These are phyloP conservation scores for Paraescarpia echinospica DNA, from an alignment of 1,140 invertebrate genomes.

Conservation along the genomic window DNA sequence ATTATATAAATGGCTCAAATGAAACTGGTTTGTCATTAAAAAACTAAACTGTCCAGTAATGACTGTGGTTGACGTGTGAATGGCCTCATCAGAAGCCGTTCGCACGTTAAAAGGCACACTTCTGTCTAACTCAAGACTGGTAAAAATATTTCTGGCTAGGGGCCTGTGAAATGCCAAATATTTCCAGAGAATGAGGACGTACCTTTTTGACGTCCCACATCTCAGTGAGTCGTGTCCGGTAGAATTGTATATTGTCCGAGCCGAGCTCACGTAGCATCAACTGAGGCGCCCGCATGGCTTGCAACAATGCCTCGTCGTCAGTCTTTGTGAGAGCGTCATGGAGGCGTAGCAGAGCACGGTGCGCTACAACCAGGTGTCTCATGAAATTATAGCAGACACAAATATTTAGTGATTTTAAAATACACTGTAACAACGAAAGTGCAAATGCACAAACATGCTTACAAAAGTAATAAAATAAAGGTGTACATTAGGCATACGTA, in stretches of 20 bases:
- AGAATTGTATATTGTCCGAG: conserved; percentile 50
- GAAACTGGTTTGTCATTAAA: no score
- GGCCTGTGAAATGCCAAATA: no score
- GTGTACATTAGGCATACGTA: no score
- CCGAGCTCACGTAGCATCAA: conserved; percentile 50
- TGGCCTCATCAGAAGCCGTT: no score
- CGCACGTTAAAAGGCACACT: no score
- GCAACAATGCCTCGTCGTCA: conserved; percentile 51
- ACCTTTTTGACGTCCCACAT: conserved; percentile 9
- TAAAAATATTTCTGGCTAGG: no score
- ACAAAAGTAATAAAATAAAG: no score
- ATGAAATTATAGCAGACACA: not conserved
- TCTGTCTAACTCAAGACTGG: no score
- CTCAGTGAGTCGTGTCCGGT: conserved; percentile 37
- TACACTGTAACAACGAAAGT: conserved; percentile 11
- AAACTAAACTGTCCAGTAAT: no score
- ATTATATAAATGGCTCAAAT: no score
- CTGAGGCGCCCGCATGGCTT: conserved; percentile 55
- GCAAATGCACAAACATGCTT: not conserved
- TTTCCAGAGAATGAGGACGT: no score
- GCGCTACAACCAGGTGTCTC: conserved; percentile 52
- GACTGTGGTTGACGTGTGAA: no score
- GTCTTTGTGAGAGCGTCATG: conserved; percentile 64
- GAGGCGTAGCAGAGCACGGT: conserved; percentile 60
- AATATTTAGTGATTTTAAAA: conserved; percentile 25